Evolutionary conservation across 2,888 invertebrate genomes (phyloP).

Genomic region (Lycia hirtaria): DNA sequence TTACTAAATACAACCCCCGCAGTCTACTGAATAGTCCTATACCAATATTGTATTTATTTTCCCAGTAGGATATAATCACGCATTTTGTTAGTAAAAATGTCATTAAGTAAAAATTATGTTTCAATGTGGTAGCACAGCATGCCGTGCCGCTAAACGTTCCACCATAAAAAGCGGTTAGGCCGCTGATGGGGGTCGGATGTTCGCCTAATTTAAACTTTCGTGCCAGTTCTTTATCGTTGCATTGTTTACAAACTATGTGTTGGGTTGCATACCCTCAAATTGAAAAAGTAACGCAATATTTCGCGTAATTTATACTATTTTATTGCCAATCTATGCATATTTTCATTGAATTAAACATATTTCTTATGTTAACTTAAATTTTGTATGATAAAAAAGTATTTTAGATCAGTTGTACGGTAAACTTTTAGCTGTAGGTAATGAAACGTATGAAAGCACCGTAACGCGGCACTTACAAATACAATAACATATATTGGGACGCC

Average conservation of each 20-base stretch:
- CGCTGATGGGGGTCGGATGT: conserved; percentile 30
- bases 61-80: conserved; percentile 9
- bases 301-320: no score
- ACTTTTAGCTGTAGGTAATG: no score
- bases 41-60: not conserved
- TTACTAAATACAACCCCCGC: no score
- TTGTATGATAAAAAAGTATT: no score
- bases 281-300: no score
- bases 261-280: not conserved
- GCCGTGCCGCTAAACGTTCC: conserved; percentile 27
- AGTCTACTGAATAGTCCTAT: not conserved
- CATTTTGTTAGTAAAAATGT: conserved; percentile 23
- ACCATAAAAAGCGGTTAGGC: conserved; percentile 29
- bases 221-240: conserved; percentile 23
- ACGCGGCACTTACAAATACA: no score
- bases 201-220: conserved; percentile 27
- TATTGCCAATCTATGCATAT: no score
- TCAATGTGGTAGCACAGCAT: conserved; percentile 24
- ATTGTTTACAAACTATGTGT: conserved; percentile 16
- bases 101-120: conserved; percentile 31
- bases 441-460: no score
- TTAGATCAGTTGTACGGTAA: no score
- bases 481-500: no score
- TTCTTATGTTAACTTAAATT: no score
- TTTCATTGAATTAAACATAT: no score